A percentile compares a stretch with the other conserved stretches of the same genome.
phyloP scores from a whole-genome alignment of 2,113 vertebrate species.

The Burhinus bistriatus region DNA sequence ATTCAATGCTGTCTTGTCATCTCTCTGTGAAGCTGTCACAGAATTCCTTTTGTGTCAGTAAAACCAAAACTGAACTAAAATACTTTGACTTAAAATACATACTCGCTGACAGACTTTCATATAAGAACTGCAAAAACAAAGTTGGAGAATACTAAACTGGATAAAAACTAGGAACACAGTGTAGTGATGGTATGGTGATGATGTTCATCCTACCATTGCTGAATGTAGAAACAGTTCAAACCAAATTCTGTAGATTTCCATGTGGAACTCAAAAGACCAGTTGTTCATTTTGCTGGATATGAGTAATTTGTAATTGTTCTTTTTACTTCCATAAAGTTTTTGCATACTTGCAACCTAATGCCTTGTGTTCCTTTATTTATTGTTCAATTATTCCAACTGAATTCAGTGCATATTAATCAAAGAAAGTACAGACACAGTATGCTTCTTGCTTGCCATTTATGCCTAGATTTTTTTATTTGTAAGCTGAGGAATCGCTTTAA shows the following conservation, averaged over 20 bases:
- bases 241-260: neutral
- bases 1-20: neutral
- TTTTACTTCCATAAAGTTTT: neutral
- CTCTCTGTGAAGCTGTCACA: neutral
- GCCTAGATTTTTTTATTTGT: neutral
- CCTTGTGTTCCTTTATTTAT: neutral
- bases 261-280: neutral
- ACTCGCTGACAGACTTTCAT: neutral
- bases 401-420: neutral
- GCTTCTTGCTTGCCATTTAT: neutral
- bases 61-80: neutral
- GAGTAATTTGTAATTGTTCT: neutral
- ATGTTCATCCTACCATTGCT: neutral
- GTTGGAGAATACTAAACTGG: neutral
- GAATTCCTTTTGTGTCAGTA: neutral
- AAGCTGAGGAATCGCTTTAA: neutral
- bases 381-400: neutral
- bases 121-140: neutral
- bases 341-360: neutral
- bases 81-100: neutral
- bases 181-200: neutral
- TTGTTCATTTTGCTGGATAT: neutral
- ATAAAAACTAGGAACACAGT: neutral
- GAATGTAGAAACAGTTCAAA: neutral
- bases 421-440: neutral